phyloP scores from a whole-genome alignment of 2,888 invertebrate species.

The Polydrusus tereticollis region DNA sequence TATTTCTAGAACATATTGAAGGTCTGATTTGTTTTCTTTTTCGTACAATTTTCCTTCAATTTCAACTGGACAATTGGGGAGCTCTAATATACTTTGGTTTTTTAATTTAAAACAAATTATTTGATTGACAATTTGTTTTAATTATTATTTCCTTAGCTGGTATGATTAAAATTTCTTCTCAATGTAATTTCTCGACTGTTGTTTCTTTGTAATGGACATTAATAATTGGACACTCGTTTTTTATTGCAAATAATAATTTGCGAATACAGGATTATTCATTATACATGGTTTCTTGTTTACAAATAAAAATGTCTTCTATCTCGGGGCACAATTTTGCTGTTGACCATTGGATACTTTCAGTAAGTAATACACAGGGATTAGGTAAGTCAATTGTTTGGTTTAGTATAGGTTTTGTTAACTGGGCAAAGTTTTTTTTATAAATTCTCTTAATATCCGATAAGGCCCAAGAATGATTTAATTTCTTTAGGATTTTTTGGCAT shows the following conservation, averaged over 20 bases:
- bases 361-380: background rate
- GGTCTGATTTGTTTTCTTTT: background rate
- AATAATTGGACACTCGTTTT: background rate
- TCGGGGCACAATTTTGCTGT: background rate
- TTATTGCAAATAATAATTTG: background rate
- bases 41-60: background rate
- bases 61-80: background rate
- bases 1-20: background rate
- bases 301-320: background rate
- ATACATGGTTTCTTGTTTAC: background rate
- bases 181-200: background rate
- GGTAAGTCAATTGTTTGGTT: background rate
- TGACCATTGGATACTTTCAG: background rate
- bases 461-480: no score
- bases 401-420: no score
- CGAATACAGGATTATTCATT: background rate
- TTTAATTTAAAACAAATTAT: background rate
- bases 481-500: no score
- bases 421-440: no score
- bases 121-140: background rate
- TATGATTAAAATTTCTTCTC: slow-evolving; percentile 4
- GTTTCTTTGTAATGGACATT: background rate
- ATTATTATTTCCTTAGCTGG: background rate
- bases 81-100: background rate
- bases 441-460: no score